Evolutionary conservation across 2,797 vertebrate species (phyloP), one percentile per base, ranked within the genome.

Genomic region (Heterohyrax brucei): DNA sequence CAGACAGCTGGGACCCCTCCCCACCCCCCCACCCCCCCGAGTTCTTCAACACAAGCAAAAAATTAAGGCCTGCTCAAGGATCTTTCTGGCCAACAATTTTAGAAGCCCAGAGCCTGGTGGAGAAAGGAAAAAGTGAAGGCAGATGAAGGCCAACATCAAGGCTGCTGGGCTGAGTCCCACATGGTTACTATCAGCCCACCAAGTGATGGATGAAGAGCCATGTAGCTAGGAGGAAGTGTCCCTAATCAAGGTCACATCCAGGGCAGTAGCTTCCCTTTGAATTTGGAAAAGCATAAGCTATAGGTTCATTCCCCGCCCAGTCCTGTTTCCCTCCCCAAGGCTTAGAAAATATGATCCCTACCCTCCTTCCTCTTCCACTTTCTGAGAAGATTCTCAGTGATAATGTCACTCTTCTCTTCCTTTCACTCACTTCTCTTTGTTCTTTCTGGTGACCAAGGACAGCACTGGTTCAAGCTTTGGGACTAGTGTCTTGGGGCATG

Each of bases 1-100:
- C 86, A 97, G 93, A 97, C 97, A 91, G 91, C 48, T 86, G 33
- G 83, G 90, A 92, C 70, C 80, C 84, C 77, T 93, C 2, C 39
- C 39, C 39, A 39, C 39, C 39, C 39, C 39, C 39, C 39, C 39
- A 92, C 70, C 80, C 84, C 77, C 93, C 78, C 7, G 28, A 39
- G 61, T 90, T 97, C 26, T 78, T 53, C 53, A 53, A 78, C 16
- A n/a, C 28, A 78, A 96, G 89, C 93, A 95, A 91, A 95, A 73
- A 91, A 80, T 22, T 75, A 46, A 75, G 39, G 39, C 9, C 44
- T 82, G 78, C 10, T 64, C 94, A 80, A 0, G 0, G 96, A 90
- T 96, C n/a, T 48, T 21, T 91, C 87, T 94, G 44, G 59, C 83
- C 91, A 53, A 72, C 82, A 70, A 46, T 48, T 46, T 89, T 68